These are phyloP conservation scores for Picathartes gymnocephalus DNA, from an alignment of 2,113 vertebrate species.

Conservation along the genomic window DNA sequence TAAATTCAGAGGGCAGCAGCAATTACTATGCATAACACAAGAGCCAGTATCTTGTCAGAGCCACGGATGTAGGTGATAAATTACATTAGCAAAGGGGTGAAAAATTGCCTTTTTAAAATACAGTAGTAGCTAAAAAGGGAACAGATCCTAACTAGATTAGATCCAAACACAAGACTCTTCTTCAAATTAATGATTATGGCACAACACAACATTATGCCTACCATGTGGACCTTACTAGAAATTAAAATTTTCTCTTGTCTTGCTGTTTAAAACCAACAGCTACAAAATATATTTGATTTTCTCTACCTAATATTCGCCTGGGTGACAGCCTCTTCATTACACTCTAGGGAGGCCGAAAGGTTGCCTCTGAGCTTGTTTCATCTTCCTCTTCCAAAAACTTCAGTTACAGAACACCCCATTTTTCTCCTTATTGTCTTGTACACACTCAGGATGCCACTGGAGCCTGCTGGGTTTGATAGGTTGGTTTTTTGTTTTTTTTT, in stretches of 20 bases:
- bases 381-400: neutral
- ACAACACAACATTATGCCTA: neutral
- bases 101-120: conserved; percentile 62
- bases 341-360: neutral
- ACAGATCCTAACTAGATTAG: conserved; percentile 40
- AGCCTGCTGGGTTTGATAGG: neutral
- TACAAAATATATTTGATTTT: neutral
- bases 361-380: neutral
- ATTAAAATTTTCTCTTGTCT: neutral
- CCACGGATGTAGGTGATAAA: conserved; percentile 44
- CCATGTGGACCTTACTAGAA: neutral
- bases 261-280: neutral
- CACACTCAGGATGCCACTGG: neutral
- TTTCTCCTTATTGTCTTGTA: neutral
- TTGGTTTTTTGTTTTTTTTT: too few relatives aligned
- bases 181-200: neutral
- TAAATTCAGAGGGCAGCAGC: conserved; percentile 12
- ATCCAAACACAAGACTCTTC: neutral
- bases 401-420: neutral
- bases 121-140: conserved; percentile 42
- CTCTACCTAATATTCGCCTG: neutral
- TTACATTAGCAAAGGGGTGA: conserved; percentile 17
- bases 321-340: neutral
- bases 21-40: conserved; percentile 42
- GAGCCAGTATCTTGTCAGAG: conserved; percentile 27